Evolutionary conservation across 1,140 invertebrate genomes (phyloP), one percentile per base, ranked within the genome.

Genomic region (Drosophila watanabei): DNA sequence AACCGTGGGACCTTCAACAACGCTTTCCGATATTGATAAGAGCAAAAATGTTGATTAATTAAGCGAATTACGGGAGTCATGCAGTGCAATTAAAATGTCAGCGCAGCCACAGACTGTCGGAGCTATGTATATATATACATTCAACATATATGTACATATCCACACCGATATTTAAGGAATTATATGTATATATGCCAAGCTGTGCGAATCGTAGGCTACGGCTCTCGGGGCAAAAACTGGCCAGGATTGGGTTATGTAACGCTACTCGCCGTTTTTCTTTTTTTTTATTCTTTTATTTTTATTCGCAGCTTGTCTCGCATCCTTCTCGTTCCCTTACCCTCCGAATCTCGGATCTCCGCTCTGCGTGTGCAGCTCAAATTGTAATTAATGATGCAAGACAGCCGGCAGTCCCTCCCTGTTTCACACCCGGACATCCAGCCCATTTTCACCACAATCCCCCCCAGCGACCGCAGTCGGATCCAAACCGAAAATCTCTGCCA

Each of bases 341-440:
- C 6, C 33, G 65, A 59, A 70, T 61, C 46, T 51, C 52, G 71
- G 49, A 52, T 61, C 71, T 61, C 46, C 49, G 28, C 71, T 54
- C 66, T 70, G 73, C 82, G 70, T 81, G 62, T 64, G 75, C 69
- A 79, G 78, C 83, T 86, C 87, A 90, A 90, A 90, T 91, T 90
- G 86, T 90, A 90, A 90, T 90, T 90, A 90, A 90, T 90, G 86
- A 90, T 90, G 86, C 86, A 90, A 80, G 82, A 86, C 87, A 90
- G 82, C 70, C 73, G 75, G 65, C 68, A 52, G 46, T 20, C 4
- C 68, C 37, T 37, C 68, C 70, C 24, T 32, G 45, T 51, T 73
- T 73, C 43, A 69, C 65, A 58, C 69, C 69, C 69, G 39, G 32
- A 28, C 32, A 57, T 35, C 52, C 66, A 28, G 43, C 18, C 48